These are phyloP conservation scores for Melanotaenia nigrans DNA, from an alignment of 2,797 vertebrate genomes.

Conservation along the genomic window DNA sequence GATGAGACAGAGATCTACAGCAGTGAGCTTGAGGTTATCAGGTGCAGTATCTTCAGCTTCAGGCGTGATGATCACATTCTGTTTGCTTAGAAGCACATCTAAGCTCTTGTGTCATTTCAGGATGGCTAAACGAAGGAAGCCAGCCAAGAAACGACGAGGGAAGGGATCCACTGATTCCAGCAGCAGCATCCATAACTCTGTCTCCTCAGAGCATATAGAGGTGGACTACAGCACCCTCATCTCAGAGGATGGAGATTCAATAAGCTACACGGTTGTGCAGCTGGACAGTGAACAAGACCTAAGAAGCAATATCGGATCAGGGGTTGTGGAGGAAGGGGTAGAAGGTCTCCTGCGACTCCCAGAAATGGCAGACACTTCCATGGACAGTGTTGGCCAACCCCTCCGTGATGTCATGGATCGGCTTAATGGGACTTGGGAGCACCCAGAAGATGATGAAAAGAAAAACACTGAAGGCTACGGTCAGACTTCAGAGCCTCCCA, in stretches of 20 bases:
- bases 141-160: slow-evolving; percentile 87
- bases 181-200: slow-evolving; percentile 65
- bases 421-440: slow-evolving; percentile 85
- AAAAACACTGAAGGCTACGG: slow-evolving; percentile 4
- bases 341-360: slow-evolving; percentile 87
- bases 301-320: slow-evolving; percentile 60
- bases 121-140: slow-evolving; percentile 90
- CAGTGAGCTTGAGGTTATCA: slow-evolving; percentile 94
- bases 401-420: slow-evolving; percentile 90
- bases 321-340: slow-evolving; percentile 50
- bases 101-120: slow-evolving; percentile 69
- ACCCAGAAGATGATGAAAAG: slow-evolving; percentile 36
- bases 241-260: slow-evolving; percentile 46
- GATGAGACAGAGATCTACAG: slow-evolving; percentile 79
- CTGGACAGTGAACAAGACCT: slow-evolving; percentile 46
- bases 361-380: slow-evolving; percentile 92
- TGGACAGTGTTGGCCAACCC: slow-evolving; percentile 90
- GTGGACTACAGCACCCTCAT: slow-evolving; percentile 48
- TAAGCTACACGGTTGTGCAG: slow-evolving; percentile 44
- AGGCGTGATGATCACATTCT: background rate
- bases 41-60: slow-evolving; percentile 75
- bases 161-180: slow-evolving; percentile 83
- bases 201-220: slow-evolving; percentile 73
- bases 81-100: background rate
- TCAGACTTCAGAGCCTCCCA: slow-evolving; percentile 60